Base-by-base conservation (phyloP, 1,140 invertebrate species). In the Solen grandis region DNA sequence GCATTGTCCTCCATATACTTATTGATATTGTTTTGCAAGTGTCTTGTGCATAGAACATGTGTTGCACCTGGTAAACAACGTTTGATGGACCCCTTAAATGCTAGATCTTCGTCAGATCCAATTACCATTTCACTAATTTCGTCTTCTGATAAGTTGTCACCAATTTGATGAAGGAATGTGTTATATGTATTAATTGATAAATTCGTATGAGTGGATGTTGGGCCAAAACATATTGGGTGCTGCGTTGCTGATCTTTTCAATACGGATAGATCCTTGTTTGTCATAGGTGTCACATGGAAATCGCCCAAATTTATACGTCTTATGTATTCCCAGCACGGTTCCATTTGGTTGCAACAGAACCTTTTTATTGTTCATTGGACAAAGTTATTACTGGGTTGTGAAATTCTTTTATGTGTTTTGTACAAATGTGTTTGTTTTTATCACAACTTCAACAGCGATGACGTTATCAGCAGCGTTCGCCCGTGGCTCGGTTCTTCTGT, bases 231-330 rank as follows among this genome's bases (percentile, higher is more conserved):
- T 33, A 73, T 73, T 22, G 52, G 69, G 38, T 60, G 69, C 16
- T 73, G 52, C 36, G 27, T 68, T 38, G 35, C 22, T 59, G 0
- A 8, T 57, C 50, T 22, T 35, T 38, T 4, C 16, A 73, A 8
- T n/a, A 57, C 50, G 8, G 69, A 72, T 33, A 36, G 0, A 31
- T 57, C 69, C 19, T 72, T 72, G 29, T 35, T 57, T 8, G 38
- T 55, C 0, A 55, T 72, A 13, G 54, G 52, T 22, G 69, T 72
- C 16, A 72, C 52, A 59, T 57, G 29, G 54, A 72, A 72, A n/a
- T 72, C 69, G n/a, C 3, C 55, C 27, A 16, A 73, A 16, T 2
- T 73, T 60, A n/a, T 57, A 73, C 8, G 69, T 73, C 35, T 73
- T 73, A 31, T 57, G 31, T 5, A 73, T 73, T 8, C 10, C 33